Evolutionary conservation across 2,888 invertebrate genomes (phyloP).

Genomic region (Brassicogethes aeneus): DNA sequence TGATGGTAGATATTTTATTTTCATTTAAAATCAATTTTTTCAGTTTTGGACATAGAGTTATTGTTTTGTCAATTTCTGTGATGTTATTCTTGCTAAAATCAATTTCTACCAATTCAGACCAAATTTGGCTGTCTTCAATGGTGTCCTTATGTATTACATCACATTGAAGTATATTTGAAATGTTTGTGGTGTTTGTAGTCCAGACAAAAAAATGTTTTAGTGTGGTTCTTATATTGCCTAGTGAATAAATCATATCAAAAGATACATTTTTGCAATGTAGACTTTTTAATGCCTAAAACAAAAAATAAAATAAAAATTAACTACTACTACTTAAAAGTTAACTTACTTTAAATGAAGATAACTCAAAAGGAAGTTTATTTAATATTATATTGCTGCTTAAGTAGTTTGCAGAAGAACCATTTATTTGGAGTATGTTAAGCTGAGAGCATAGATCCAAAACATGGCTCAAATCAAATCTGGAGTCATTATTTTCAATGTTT

Average conservation of each 20-base stretch:
- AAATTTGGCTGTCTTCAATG: constrained; percentile 42
- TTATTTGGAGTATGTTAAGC: constrained; percentile 57
- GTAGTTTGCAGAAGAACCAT: constrained; percentile 57
- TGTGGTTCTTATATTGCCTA: constrained; percentile 53
- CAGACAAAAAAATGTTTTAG: constrained; percentile 56
- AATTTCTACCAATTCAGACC: constrained; percentile 59
- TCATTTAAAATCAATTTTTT: constrained; percentile 65
- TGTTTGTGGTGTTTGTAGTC: constrained; percentile 55
- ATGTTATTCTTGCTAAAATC: constrained; percentile 76
- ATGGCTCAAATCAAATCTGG: constrained; percentile 82
- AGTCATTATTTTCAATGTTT: constrained; percentile 64
- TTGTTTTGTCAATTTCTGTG: constrained; percentile 67
- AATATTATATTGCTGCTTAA: constrained; percentile 79
- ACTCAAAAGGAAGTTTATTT: constrained; percentile 69
- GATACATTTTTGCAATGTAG: constrained; percentile 62
- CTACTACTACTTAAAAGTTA: background rate
- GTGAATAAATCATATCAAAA: constrained; percentile 55
- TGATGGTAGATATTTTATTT: constrained; percentile 66
- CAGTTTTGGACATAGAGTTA: constrained; percentile 65
- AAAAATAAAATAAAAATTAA: constrained; percentile 4
- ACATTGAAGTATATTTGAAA: constrained; percentile 75
- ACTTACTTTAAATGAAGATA: constrained; percentile 68
- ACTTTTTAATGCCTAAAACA: constrained; percentile 48
- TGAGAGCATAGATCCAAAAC: constrained; percentile 81
- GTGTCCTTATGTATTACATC: constrained; percentile 69